phyloP scores from a whole-genome alignment of 2,888 invertebrate genomes.

The Caenorhabditis becei region DNA sequence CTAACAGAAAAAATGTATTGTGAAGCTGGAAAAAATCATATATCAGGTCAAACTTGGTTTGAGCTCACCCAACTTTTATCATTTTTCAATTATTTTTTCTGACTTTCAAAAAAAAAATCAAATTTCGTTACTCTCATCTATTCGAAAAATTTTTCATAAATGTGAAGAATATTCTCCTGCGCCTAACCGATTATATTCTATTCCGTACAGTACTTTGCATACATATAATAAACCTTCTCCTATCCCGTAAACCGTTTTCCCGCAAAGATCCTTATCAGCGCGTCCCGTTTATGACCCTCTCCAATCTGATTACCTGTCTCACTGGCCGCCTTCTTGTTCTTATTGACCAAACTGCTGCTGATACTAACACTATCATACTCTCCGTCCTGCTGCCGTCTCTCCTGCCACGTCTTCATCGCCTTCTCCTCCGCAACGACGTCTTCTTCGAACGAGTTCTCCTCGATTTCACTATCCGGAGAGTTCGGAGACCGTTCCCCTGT shows the following conservation, averaged over 20 bases:
- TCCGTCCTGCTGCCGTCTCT: conserved; percentile 79
- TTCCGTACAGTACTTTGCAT: not conserved
- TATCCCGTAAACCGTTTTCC: conserved; percentile 13
- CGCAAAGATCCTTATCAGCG: conserved; percentile 18
- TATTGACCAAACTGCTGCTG: conserved; percentile 67
- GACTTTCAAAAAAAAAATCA: too few relatives aligned
- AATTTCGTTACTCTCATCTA: too few relatives aligned
- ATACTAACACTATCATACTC: conserved; percentile 80
- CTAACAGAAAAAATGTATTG: too few relatives aligned
- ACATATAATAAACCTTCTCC: not conserved
- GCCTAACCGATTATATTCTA: too few relatives aligned
- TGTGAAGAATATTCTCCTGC: too few relatives aligned
- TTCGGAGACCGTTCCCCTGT: conserved; percentile 64
- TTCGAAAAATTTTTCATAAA: too few relatives aligned
- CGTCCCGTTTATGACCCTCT: conserved; percentile 10
- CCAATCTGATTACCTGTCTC: conserved; percentile 62
- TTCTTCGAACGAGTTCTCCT: conserved; percentile 64
- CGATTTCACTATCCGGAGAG: conserved; percentile 64
- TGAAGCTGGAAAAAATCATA: too few relatives aligned
- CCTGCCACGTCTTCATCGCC: conserved; percentile 64
- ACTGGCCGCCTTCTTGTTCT: conserved; percentile 69
- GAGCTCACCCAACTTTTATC: too few relatives aligned
- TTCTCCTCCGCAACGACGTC: conserved; percentile 62
- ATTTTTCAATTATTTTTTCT: too few relatives aligned
- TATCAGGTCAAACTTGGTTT: too few relatives aligned